phyloP scores from a whole-genome alignment of 2,113 vertebrate species.

The Alouatta palliata region DNA sequence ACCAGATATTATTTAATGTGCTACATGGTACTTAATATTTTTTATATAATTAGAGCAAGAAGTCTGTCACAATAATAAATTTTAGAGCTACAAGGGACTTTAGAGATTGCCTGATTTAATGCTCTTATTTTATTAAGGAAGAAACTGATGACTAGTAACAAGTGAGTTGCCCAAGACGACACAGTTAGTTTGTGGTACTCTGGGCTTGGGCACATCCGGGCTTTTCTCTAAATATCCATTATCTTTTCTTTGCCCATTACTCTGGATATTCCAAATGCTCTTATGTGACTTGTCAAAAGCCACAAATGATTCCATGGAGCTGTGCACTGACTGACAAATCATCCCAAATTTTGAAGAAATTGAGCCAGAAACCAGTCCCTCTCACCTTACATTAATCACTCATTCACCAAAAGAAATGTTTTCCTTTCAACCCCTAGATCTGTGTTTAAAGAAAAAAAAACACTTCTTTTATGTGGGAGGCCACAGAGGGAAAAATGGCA shows the following conservation, averaged over 20 bases:
- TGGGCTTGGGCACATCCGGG: not conserved
- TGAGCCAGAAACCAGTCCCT: not conserved
- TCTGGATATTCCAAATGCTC: not conserved
- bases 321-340: not conserved
- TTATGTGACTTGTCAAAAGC: not conserved
- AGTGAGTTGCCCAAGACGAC: not conserved
- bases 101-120: not conserved
- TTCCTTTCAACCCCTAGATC: not conserved
- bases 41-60: slow-evolving; percentile 36
- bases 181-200: not conserved
- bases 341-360: not conserved
- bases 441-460: not conserved
- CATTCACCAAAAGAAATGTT: not conserved
- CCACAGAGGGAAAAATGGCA: not conserved
- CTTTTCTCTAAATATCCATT: not conserved
- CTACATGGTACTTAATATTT: slow-evolving; percentile 22
- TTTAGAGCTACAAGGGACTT: not conserved
- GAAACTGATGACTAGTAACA: not conserved
- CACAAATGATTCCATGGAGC: not conserved
- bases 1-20: slow-evolving; percentile 22
- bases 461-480: not conserved
- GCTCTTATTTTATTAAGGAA: not conserved
- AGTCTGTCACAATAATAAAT: slow-evolving; percentile 38
- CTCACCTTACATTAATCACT: not conserved
- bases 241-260: not conserved